Evolutionary conservation across 1,140 invertebrate genomes (phyloP).

Genomic region (Panagrolaimus sp.): DNA sequence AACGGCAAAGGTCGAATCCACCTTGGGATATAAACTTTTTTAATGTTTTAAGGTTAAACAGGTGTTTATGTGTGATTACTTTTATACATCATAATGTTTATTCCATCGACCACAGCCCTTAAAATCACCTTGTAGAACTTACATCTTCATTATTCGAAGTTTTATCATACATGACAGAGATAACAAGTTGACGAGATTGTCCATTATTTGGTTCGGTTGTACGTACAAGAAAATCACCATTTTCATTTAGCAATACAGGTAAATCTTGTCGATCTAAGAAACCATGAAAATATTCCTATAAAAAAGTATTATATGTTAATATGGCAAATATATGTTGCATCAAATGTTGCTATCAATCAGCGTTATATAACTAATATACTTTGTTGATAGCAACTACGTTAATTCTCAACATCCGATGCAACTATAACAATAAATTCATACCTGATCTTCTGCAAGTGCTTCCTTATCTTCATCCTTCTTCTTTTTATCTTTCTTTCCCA

Average conservation of each 20-base stretch:
- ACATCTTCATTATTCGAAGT: neutral
- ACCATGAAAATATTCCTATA: constrained; percentile 8
- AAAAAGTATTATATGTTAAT: too few species aligned
- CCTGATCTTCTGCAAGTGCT: neutral
- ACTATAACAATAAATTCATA: neutral
- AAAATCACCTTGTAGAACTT: constrained; percentile 9
- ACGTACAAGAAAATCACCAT: constrained; percentile 30
- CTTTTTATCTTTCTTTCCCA: too few species aligned
- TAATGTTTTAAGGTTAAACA: too few species aligned
- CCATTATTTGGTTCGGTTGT: constrained; percentile 19
- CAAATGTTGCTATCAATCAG: too few species aligned
- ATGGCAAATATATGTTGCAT: too few species aligned
- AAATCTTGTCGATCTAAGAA: constrained; percentile 29
- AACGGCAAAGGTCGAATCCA: too few species aligned
- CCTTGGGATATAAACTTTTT: too few species aligned
- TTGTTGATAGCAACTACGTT: neutral
- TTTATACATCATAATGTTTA: too few species aligned
- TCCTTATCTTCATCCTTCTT: constrained; percentile 3
- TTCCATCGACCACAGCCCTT: too few species aligned
- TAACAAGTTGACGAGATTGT: constrained; percentile 14
- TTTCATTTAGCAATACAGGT: constrained; percentile 26
- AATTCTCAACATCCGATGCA: neutral
- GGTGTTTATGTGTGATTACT: too few species aligned
- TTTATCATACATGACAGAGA: constrained; percentile 28
- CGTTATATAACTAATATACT: too few species aligned